Conservation (phyloP, 2,888 invertebrate genomes). For the Hyalella azteca region DNA sequence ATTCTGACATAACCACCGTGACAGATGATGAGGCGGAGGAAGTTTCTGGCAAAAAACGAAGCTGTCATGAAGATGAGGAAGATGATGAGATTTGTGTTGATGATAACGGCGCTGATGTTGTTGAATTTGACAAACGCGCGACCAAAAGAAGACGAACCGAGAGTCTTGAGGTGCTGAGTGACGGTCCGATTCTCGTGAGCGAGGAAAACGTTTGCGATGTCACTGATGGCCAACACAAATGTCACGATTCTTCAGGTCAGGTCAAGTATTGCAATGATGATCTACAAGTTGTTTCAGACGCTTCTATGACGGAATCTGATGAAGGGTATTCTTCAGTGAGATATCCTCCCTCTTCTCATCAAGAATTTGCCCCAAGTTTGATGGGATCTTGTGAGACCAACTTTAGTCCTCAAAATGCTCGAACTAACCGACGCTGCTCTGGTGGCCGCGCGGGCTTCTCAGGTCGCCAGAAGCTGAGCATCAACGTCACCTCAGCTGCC, state of each 20-base stretch:
- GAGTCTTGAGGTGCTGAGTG: too few relatives aligned
- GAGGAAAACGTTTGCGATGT: not conserved
- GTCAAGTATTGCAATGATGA: not conserved
- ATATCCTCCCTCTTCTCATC: constrained; percentile 5
- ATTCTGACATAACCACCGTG: not conserved
- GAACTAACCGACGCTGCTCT: not conserved
- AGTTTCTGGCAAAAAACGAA: not conserved
- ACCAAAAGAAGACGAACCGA: constrained; percentile 4
- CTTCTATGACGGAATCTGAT: constrained; percentile 10
- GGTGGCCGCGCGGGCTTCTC: not conserved
- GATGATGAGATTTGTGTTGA: constrained; percentile 29
- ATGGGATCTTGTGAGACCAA: too few relatives aligned
- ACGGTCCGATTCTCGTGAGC: too few relatives aligned
- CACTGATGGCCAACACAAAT: not conserved
- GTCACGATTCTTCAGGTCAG: not conserved
- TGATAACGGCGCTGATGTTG: constrained; percentile 1
- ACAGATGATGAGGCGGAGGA: constrained; percentile 6
- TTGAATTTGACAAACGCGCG: not conserved
- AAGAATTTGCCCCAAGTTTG: not conserved
- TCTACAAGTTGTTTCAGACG: constrained; percentile 3
- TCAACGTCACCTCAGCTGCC: constrained; percentile 52
- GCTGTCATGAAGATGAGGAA: not conserved
- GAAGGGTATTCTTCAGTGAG: constrained; percentile 12
- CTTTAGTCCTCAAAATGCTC: not conserved
- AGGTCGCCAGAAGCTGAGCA: constrained; percentile 42